Percentiles rank a stretch among this genome's conserved stretches.
phyloP scores from a whole-genome alignment of 2,888 invertebrate species.

The Melinaea marsaeus region DNA sequence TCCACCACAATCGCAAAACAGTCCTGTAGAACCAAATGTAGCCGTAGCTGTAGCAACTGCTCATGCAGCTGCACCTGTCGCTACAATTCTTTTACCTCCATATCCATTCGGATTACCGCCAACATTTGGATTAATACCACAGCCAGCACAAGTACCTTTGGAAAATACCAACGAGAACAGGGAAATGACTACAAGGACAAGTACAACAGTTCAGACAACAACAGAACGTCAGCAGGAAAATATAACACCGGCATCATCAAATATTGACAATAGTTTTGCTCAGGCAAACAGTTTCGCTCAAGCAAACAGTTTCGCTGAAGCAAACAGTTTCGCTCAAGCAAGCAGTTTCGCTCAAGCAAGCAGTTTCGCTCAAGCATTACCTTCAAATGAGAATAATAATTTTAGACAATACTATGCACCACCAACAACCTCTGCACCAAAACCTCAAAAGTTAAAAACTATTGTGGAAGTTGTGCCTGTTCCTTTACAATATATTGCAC shows the following conservation, averaged over 20 bases:
- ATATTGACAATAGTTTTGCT: slow-evolving; percentile 56
- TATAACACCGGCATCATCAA: slow-evolving; percentile 56
- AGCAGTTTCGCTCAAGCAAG: slow-evolving; percentile 52
- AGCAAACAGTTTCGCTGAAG: slow-evolving; percentile 55
- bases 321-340: slow-evolving; percentile 55
- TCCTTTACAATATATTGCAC: slow-evolving; percentile 65
- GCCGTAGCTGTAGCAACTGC: slow-evolving; percentile 69
- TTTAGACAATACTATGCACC: slow-evolving; percentile 53
- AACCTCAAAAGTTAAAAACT: slow-evolving; percentile 59
- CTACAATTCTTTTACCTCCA: slow-evolving; percentile 65
- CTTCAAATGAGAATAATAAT: slow-evolving; percentile 59
- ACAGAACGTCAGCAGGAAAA: slow-evolving; percentile 48
- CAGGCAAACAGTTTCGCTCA: slow-evolving; percentile 58
- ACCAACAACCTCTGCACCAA: slow-evolving; percentile 31
- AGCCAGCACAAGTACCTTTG: slow-evolving; percentile 46
- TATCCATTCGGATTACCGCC: slow-evolving; percentile 68
- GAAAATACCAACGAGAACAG: slow-evolving; percentile 51
- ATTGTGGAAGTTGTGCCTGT: slow-evolving; percentile 65
- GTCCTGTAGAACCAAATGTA: slow-evolving; percentile 55
- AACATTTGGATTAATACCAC: slow-evolving; percentile 52
- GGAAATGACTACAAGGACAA: slow-evolving; percentile 44
- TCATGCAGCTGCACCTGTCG: slow-evolving; percentile 66
- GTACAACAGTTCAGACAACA: slow-evolving; percentile 39
- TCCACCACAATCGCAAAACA: slow-evolving; percentile 36
- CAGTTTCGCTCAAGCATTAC: slow-evolving; percentile 57